Conservation (phyloP, 2,113 vertebrate species). For the Mirounga angustirostris region DNA sequence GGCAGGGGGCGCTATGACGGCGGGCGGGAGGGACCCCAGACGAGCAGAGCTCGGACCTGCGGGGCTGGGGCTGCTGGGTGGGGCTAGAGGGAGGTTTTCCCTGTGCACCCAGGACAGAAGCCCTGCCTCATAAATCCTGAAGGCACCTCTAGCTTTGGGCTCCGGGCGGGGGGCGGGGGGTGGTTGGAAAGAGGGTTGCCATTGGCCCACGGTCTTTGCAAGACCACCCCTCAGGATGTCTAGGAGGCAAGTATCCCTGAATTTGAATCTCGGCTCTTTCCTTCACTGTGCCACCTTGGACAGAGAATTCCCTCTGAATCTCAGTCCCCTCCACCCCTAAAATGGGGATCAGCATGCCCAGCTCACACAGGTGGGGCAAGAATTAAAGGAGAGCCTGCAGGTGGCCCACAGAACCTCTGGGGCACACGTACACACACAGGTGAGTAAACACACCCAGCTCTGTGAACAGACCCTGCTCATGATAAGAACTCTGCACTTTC, state of each 20-base stretch:
- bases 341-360: no score
- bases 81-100: background rate
- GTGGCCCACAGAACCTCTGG: background rate
- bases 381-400: background rate
- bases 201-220: background rate
- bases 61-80: background rate
- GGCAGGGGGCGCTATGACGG: fast-evolving
- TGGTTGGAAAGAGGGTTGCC: no score
- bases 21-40: fast-evolving
- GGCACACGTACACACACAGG: fast-evolving
- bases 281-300: background rate
- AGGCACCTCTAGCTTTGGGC: no score
- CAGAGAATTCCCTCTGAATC: background rate
- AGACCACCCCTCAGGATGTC: background rate
- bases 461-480: fast-evolving
- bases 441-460: background rate
- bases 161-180: no score
- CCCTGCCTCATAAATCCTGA: background rate
- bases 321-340: background rate
- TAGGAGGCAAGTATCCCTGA: background rate
- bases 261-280: background rate
- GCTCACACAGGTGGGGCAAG: background rate
- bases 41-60: fast-evolving
- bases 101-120: background rate
- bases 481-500: background rate